Evolutionary conservation across 2,888 invertebrate species (phyloP), one percentile per base, ranked within the genome.

Genomic region (Conomelus anceps): DNA sequence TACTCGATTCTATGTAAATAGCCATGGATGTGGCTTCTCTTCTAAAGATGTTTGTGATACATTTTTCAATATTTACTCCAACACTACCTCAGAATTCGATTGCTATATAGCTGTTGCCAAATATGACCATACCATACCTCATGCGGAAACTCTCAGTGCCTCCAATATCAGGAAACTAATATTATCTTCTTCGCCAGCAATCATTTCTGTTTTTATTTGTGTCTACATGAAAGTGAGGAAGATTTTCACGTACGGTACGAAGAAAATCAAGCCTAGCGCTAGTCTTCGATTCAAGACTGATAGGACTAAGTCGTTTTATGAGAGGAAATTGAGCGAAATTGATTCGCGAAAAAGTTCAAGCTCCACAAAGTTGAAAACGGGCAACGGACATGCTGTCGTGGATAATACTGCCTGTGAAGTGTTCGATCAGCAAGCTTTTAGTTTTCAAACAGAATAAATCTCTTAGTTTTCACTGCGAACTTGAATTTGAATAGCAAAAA

Each of bases 301-400:
- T 17, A 88, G 87, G 29, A 90, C 91, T 17, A 91, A 88, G 86
- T 91, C 91, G 26, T 91, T 90, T 88, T 91, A 91, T 88, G 89
- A 91, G 89, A 89, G 86, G 63, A 91, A 91, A 86, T 88, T 91
- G 11, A 23, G 90, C 22, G 91, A 91, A 89, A 87, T 91, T 22
- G 91, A 91, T 22, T 87, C 84, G 29, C 11, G 90, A 90, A 84
- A 90, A 88, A 24, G 90, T 90, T 84, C 89, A 91, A 85, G 89
- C 89, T 63, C 63, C 3, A 63, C 20, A 6, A 63, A 63, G 63
- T 63, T 63, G 63, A 63, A 63, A 63, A 63, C n/a, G 1, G 63
- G 63, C 13, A 63, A 63, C 63, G 63, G 63, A n/a, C 63, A 63
- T 63, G 63, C 63, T 63, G 63, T 63, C 4, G 63, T 63, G 63